Base-by-base conservation (phyloP, 1,140 invertebrate genomes). In the Scaptomyza graminum region DNA sequence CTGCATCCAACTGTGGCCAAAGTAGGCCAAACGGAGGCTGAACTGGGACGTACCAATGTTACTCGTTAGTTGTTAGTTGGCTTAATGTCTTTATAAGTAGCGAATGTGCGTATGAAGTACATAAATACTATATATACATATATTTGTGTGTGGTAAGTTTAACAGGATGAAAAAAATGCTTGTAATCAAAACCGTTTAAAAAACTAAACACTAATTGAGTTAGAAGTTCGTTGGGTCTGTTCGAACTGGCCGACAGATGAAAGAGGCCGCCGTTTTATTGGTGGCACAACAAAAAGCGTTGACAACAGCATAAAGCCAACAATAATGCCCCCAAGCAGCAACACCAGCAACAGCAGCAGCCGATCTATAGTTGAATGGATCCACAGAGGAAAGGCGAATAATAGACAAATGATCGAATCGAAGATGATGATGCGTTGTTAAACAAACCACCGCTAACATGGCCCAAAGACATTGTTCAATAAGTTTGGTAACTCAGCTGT, bases 131-230 rank as follows among this genome's bases (percentile, higher is more conserved):
- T 56, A 25, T 25, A 41, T 54, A 18, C 15, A 31, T 34, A 13
- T 28, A n/a, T 51, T 28, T 12, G 6, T 52, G n/a, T 15, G 25
- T 34, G 50, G 46, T 22, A 22, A 56, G 50, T 46, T 56, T 55
- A 62, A 54, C 50, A n/a, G 50, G 37, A 12, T 44, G 3, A n/a
- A n/a, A 62, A 87, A 87, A 76, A 68, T 87, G 82, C 79, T 74
- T 88, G 82, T 87, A 88, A 88, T 88, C 83, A 88, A 88, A 88
- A 88, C 83, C 83, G 83, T 88, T 88, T 88, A 88, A 88, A 83
- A 85, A 76, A 82, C 75, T 76, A 88, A 65, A 83, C 72, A 76
- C 83, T 88, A 88, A 88, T 88, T 88, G 83, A 88, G 83, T 88
- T 88, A 88, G 83, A 88, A 88, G 83, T 79, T 76, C 67, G 65